Conservation (phyloP, 2,797 vertebrate species). For the Micrastur ruficollis region DNA sequence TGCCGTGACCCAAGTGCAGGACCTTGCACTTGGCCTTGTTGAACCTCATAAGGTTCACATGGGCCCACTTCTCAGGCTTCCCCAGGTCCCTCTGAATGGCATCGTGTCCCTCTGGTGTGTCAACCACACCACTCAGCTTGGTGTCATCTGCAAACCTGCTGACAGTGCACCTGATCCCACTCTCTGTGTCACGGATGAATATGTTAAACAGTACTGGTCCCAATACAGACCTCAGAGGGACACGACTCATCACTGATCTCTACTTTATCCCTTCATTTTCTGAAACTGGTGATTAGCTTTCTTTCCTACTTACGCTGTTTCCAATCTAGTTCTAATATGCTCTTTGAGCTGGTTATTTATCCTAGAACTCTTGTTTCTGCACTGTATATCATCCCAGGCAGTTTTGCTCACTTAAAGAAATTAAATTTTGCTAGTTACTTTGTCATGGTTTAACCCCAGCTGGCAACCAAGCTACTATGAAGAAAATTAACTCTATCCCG, state of each 20-base stretch:
- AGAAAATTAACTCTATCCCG: neutral
- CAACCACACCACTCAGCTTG: neutral
- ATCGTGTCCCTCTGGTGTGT: rapidly evolving
- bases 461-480: neutral
- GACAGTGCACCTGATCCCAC: neutral
- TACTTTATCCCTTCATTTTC: neutral
- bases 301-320: neutral
- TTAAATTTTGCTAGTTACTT: neutral
- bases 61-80: neutral
- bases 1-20: neutral
- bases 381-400: neutral
- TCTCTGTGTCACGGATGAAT: neutral
- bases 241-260: neutral
- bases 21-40: neutral
- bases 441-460: neutral
- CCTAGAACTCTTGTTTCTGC: neutral
- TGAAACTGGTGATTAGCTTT: neutral
- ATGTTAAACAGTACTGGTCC: neutral
- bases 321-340: neutral
- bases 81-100: neutral
- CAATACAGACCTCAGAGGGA: neutral
- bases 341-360: neutral
- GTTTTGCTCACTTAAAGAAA: neutral
- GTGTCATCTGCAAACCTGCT: neutral
- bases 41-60: neutral